Evolutionary conservation across 2,888 invertebrate genomes (phyloP).

Genomic region (Abrostola tripartita): DNA sequence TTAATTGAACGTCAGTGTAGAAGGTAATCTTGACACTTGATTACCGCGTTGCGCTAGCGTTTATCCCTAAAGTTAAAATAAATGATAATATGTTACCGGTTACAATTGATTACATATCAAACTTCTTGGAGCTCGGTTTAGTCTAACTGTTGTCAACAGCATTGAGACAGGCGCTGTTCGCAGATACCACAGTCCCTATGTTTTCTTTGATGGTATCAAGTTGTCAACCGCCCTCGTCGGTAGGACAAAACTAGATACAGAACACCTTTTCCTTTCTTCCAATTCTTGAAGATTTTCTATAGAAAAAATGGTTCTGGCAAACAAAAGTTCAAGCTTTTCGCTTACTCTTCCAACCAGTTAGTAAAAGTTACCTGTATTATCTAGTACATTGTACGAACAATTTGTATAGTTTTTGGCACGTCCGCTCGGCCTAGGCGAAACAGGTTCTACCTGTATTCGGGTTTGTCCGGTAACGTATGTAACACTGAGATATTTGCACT

Average conservation of each 20-base stretch:
- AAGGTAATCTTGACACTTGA: slow-evolving; percentile 25
- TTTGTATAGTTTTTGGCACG: not conserved
- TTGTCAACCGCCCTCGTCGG: too few species aligned
- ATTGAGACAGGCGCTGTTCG: not conserved
- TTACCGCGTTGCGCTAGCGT: slow-evolving; percentile 11
- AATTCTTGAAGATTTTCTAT: too few species aligned
- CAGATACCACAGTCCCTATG: not conserved
- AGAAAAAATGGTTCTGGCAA: too few species aligned
- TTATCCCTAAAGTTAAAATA: not conserved
- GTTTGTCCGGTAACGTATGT: not conserved
- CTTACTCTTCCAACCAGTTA: too few species aligned
- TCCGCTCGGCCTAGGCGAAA: not conserved
- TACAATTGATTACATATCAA: not conserved
- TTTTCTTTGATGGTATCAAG: too few species aligned
- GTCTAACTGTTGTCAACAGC: not conserved
- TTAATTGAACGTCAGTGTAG: slow-evolving; percentile 31
- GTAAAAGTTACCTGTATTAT: not conserved
- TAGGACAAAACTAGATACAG: too few species aligned
- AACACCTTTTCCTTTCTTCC: too few species aligned
- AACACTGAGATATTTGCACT: not conserved
- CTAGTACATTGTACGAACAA: not conserved
- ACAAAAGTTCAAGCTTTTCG: too few species aligned
- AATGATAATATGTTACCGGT: not conserved
- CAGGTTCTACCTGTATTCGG: slow-evolving; percentile 3
- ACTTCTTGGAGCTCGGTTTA: not conserved